Evolutionary conservation across 1,140 invertebrate genomes (phyloP).

Genomic region (Bombus picipes): DNA sequence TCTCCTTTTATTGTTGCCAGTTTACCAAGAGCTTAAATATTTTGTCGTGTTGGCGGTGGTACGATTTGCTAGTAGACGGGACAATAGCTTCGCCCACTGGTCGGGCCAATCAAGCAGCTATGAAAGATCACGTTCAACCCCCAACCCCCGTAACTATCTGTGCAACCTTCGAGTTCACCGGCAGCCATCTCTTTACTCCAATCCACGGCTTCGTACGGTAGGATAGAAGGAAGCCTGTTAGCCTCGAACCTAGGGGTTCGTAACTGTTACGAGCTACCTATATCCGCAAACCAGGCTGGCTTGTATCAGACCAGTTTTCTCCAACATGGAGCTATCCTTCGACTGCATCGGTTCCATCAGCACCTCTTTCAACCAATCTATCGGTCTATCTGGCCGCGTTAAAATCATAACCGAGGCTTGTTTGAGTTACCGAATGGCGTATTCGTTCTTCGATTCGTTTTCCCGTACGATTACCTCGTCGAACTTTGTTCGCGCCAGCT

Average conservation of each 20-base stretch:
- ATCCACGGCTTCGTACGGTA: conserved; percentile 45
- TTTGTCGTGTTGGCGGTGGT: conserved; percentile 68
- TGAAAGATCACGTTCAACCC: conserved; percentile 82
- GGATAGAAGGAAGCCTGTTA: conserved; percentile 55
- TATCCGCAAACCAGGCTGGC: conserved; percentile 55
- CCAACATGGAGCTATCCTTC: conserved; percentile 31
- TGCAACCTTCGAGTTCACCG: conserved; percentile 67
- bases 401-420: conserved; percentile 56
- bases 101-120: conserved; percentile 80
- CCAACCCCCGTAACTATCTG: conserved; percentile 62
- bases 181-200: conserved; percentile 60
- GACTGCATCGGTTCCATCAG: conserved; percentile 51
- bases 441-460: neutral
- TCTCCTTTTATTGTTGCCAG: conserved; percentile 80
- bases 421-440: conserved; percentile 21
- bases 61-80: conserved; percentile 32
- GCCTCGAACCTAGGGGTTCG: conserved; percentile 56
- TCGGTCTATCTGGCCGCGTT: conserved; percentile 37
- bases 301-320: conserved; percentile 59
- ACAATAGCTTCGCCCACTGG: conserved; percentile 72
- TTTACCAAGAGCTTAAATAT: conserved; percentile 78
- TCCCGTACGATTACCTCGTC: neutral
- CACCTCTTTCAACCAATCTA: conserved; percentile 55
- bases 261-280: conserved; percentile 72
- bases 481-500: conserved; percentile 2